Evolutionary conservation across 2,888 invertebrate species (phyloP).

Genomic region (Torymus aiolomorphi): DNA sequence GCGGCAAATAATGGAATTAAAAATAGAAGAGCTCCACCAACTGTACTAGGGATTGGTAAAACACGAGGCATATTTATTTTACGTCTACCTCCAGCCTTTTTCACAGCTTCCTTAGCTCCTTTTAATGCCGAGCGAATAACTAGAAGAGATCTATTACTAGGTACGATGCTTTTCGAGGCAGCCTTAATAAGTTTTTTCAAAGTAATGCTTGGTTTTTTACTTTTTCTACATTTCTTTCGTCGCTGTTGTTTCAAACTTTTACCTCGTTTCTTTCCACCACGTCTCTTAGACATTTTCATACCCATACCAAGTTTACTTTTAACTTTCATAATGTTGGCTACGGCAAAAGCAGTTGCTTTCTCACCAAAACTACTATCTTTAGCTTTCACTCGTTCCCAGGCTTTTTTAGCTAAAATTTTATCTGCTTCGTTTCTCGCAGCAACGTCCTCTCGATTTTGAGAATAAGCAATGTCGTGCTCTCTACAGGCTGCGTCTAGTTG

Average conservation of each 20-base stretch:
- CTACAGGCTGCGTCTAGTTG: slow-evolving; percentile 69
- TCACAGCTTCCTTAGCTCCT: too few species aligned
- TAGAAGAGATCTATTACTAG: background rate
- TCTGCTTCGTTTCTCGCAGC: too few species aligned
- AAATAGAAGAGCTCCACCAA: too few species aligned
- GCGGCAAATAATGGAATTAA: too few species aligned
- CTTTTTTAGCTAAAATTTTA: slow-evolving; percentile 25
- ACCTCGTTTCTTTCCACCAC: slow-evolving; percentile 13
- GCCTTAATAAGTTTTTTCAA: slow-evolving; percentile 8
- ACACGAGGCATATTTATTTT: too few species aligned
- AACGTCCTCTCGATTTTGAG: background rate
- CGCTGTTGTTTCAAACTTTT: background rate
- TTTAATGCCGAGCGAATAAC: too few species aligned
- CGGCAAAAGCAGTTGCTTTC: slow-evolving; percentile 41
- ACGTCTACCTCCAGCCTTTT: too few species aligned
- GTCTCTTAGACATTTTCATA: slow-evolving; percentile 16
- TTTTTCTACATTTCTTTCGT: too few species aligned
- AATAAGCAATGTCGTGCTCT: slow-evolving; percentile 32
- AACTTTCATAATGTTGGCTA: slow-evolving; percentile 39
- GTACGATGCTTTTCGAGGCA: background rate
- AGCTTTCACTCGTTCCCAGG: slow-evolving; percentile 14
- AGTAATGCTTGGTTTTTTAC: background rate
- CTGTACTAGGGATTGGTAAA: too few species aligned
- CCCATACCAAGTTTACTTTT: slow-evolving; percentile 50
- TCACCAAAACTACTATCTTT: slow-evolving; percentile 30